A percentile compares a stretch with the other conserved stretches of the same genome.
These are phyloP conservation scores for Motacilla alba DNA, from an alignment of 2,113 vertebrate species.

Conservation along the genomic window DNA sequence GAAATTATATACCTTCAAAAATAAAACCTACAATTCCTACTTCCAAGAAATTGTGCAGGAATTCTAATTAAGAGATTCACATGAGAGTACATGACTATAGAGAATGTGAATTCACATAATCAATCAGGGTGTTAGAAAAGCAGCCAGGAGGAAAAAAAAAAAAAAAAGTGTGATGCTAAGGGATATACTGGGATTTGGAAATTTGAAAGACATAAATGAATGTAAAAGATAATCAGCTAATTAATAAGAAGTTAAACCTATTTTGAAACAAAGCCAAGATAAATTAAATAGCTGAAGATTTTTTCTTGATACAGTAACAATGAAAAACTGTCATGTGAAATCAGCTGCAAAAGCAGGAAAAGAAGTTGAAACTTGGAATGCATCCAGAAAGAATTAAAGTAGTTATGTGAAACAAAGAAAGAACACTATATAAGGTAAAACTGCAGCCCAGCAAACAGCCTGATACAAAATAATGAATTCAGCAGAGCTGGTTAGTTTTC, in stretches of 20 bases:
- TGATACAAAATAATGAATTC: not conserved
- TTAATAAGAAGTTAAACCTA: slow-evolving; percentile 15
- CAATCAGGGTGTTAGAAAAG: not conserved
- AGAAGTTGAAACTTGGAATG: slow-evolving; percentile 26
- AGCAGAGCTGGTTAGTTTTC: not conserved
- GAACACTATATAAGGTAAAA: slow-evolving; percentile 17
- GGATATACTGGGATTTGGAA: slow-evolving; percentile 7
- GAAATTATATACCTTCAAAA: not conserved
- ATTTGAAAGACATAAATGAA: slow-evolving; percentile 21
- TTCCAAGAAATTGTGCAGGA: not conserved
- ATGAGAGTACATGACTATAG: not conserved
- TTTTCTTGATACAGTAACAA: slow-evolving; percentile 4
- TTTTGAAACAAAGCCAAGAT: slow-evolving; percentile 50
- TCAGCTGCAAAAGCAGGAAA: not conserved
- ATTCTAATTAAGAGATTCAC: slow-evolving; percentile 21
- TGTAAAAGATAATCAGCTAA: slow-evolving; percentile 40
- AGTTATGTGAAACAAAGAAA: not conserved
- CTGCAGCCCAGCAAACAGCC: not conserved
- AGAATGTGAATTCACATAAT: not conserved
- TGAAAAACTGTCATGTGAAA: not conserved
- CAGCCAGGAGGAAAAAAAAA: not conserved
- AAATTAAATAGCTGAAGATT: slow-evolving; percentile 5
- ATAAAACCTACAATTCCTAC: not conserved
- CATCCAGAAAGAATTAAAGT: slow-evolving; percentile 14
- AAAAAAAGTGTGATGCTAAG: not conserved